phyloP scores from a whole-genome alignment of 2,113 vertebrate species.

The Paralichthys olivaceus region DNA sequence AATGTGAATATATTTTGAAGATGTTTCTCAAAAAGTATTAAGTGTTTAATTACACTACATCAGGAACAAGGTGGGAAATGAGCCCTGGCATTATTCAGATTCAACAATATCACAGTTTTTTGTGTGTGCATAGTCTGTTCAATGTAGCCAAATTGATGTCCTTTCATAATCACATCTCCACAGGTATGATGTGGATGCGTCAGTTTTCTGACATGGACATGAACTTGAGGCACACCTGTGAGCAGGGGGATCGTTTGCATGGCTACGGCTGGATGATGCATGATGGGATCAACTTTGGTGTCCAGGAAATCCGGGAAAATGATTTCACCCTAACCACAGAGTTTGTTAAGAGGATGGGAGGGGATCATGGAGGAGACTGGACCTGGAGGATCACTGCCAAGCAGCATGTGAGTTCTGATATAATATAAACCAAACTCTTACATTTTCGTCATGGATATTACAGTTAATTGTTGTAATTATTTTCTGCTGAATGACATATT shows the following conservation, averaged over 20 bases:
- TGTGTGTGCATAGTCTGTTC: not conserved
- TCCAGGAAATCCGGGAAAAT: conserved; percentile 89
- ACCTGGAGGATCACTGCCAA: conserved; percentile 92
- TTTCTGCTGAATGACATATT: not conserved
- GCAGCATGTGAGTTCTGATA: conserved; percentile 81
- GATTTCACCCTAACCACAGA: conserved; percentile 88
- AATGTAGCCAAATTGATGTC: not conserved
- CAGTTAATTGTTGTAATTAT: not conserved
- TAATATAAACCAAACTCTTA: too few relatives aligned
- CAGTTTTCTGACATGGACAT: conserved; percentile 83
- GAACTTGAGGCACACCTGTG: conserved; percentile 90
- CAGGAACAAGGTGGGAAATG: conserved; percentile 17
- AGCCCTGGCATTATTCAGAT: conserved; percentile 28
- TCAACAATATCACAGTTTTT: not conserved
- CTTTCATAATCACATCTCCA: not conserved
- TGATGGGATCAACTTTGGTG: conserved; percentile 90
- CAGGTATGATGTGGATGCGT: conserved; percentile 95
- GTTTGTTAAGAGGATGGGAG: conserved; percentile 91
- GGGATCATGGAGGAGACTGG: conserved; percentile 94
- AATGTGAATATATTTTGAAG: too few relatives aligned
- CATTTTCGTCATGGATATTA: too few relatives aligned
- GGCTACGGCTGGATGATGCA: conserved; percentile 94
- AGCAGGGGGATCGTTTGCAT: conserved; percentile 87
- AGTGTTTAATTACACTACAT: conserved; percentile 18
- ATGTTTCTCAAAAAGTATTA: not conserved